phyloP scores from a whole-genome alignment of 2,113 vertebrate species.

The Chiloscyllium plagiosum region DNA sequence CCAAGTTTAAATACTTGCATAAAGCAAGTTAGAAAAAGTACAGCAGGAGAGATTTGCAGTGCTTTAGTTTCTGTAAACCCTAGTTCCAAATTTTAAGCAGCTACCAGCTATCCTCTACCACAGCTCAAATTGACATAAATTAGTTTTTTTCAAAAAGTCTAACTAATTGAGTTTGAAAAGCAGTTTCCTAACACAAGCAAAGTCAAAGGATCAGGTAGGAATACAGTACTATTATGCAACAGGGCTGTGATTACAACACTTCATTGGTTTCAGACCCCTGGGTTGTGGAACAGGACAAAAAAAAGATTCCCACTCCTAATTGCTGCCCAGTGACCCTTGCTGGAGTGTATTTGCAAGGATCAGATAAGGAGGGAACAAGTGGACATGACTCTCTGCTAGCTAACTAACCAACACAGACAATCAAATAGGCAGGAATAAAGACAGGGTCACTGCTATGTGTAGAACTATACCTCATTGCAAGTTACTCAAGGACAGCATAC shows the following conservation, averaged over 20 bases:
- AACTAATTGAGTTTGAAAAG: conserved; percentile 28
- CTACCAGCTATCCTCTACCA: background rate
- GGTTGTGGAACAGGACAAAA: background rate
- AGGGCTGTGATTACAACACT: background rate
- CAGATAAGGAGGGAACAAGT: background rate
- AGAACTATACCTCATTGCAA: no score
- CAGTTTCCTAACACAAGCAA: background rate
- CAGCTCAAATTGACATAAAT: background rate
- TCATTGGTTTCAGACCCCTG: background rate
- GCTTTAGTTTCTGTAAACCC: background rate
- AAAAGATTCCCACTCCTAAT: background rate
- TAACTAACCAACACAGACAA: background rate
- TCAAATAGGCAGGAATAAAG: background rate
- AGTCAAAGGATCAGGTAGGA: background rate
- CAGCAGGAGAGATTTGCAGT: background rate
- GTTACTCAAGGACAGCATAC: background rate
- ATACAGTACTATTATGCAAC: background rate
- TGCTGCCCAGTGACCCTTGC: background rate
- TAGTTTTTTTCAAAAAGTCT: background rate
- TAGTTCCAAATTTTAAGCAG: background rate
- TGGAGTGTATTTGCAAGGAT: background rate
- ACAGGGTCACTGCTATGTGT: no score
- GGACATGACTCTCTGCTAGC: background rate
- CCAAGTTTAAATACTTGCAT: background rate
- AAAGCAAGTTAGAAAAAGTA: background rate